Base-by-base conservation (phyloP, 1,140 invertebrate species). In the Wasmannia auropunctata region DNA sequence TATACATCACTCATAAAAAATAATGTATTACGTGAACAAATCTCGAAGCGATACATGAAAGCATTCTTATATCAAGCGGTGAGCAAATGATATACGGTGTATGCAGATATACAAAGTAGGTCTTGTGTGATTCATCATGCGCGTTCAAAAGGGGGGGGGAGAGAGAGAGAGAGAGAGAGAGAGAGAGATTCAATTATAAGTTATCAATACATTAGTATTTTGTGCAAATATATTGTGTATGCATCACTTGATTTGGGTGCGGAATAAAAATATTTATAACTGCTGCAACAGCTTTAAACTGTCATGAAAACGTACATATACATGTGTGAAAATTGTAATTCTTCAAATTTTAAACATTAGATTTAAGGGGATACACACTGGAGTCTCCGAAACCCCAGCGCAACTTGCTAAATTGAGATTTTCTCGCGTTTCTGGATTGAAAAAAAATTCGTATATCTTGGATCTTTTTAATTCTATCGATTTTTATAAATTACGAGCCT, bases 101-200 rank as follows among this genome's bases (percentile, higher is more conserved):
- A n/a, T 56, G 72, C 77, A 67, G 79, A 87, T 72, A 49, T 87
- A 77, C 46, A 63, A 85, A 56, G 49, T 31, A 25, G 22, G 40
- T 22, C 11, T 31, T 54, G 65, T 88, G 79, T 88, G 87, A 88
- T 62, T 88, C 87, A 88, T 43, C 51, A 31, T n/a, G 3, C 14
- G 34, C 19, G 28, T 67, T 85, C 14, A n/a, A n/a, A n/a, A n/a
- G n/a, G n/a, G n/a, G n/a, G n/a, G n/a, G n/a, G n/a, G n/a, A n/a
- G n/a, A n/a, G n/a, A n/a, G n/a, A n/a, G n/a, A n/a, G n/a, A n/a
- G n/a, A n/a, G n/a, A n/a, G n/a, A n/a, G n/a, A n/a, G n/a, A n/a
- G n/a, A n/a, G 31, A 54, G 60, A 87, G 46, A 69, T 40, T 62
- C 22, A 49, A 62, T 10, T 19, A 11, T 4, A n/a, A n/a, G 19